Conservation (phyloP, 2,113 vertebrate species). For the Merops nubicus region DNA sequence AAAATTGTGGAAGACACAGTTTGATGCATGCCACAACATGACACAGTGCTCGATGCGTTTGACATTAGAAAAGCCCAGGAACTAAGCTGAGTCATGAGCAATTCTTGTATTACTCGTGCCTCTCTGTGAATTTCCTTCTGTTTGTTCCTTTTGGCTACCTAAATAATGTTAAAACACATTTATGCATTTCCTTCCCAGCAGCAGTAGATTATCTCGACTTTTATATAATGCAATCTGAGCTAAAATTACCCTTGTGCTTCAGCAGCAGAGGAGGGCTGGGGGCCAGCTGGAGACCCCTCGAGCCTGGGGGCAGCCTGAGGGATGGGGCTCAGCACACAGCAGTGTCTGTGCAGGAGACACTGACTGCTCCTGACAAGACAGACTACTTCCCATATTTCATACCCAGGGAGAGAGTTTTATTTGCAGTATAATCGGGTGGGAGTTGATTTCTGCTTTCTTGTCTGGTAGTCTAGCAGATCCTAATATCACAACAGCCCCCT, state of each 20-base stretch:
- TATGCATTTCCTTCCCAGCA: neutral
- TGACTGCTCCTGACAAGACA: neutral
- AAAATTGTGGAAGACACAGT: rapidly evolving
- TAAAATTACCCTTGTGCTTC: rapidly evolving
- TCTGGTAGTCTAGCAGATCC: neutral
- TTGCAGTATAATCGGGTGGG: neutral
- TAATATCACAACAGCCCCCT: neutral
- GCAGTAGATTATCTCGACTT: neutral
- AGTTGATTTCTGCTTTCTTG: neutral
- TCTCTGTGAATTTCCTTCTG: neutral
- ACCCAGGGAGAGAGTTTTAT: neutral
- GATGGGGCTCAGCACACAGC: neutral
- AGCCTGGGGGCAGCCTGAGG: neutral
- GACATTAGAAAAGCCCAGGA: neutral
- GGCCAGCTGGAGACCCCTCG: neutral
- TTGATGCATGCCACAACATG: rapidly evolving
- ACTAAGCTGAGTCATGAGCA: neutral
- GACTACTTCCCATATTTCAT: neutral
- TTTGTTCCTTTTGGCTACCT: neutral
- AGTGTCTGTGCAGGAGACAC: rapidly evolving
- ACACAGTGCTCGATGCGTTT: rapidly evolving
- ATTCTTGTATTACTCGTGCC: rapidly evolving
- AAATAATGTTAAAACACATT: neutral
- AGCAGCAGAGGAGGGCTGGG: neutral
- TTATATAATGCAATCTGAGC: rapidly evolving